Evolutionary conservation across 2,888 invertebrate species (phyloP), one percentile per base, ranked within the genome.

Genomic region (Leptinotarsa juncta): DNA sequence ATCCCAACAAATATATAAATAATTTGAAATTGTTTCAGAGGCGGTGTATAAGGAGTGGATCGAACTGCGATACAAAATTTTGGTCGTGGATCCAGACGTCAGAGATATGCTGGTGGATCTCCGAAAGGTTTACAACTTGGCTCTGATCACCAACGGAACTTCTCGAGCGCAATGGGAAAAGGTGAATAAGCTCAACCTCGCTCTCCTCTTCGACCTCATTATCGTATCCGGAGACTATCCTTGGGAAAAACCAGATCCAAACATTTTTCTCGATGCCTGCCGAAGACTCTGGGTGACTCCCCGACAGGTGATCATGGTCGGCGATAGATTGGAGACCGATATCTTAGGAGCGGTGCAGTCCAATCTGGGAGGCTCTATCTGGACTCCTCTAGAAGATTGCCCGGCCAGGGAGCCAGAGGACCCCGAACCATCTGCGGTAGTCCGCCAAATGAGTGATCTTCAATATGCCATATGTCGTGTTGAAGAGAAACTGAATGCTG

Each of bases 151-250:
- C 81, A 96, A 96, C 88, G 96, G 96, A 67, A 94, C 96, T 15
- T 95, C 96, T 75, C 91, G 93, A 78, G 94, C 95, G 51, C 96
- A 96, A 88, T 96, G 96, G 95, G 96, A 96, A 89, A 96, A 96
- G 89, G 91, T 96, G 79, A 90, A 92, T 76, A 91, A 91, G 80
- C 90, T 95, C 79, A 91, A 92, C 70, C 89, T 95, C 65, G 90
- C 91, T 81, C 90, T 91, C 82, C 93, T 92, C 88, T 96, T 96
- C 88, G 95, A 95, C 88, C 91, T 93, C 83, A 91, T 95, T 84
- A 89, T 95, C 82, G 95, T 96, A 60, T 95, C 95, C 67, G 95
- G 95, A 20, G 96, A 96, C 88, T 89, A 94, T 82, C 94, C 94
- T 3, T 95, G 94, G 93, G 96, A 96, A 89, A 96, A 96, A 87